These are phyloP conservation scores for Pocota personata DNA, from an alignment of 2,888 invertebrate genomes.

Conservation along the genomic window DNA sequence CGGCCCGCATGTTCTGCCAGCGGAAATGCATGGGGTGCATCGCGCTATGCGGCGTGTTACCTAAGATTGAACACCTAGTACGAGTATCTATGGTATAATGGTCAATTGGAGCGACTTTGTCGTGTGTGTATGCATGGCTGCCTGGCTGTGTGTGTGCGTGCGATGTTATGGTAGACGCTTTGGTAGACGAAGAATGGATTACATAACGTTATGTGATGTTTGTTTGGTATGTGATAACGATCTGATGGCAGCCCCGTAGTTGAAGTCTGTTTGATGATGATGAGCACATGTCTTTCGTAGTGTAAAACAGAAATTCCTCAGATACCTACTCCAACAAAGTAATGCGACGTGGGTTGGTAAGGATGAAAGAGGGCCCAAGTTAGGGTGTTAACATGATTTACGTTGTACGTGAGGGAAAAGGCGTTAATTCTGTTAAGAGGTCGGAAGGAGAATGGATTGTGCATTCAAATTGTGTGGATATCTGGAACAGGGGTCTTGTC, in stretches of 20 bases:
- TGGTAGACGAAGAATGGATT: constrained; percentile 71
- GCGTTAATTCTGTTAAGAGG: no score
- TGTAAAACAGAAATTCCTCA: constrained; percentile 50
- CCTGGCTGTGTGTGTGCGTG: constrained; percentile 4
- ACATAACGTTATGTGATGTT: constrained; percentile 69
- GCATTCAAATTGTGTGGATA: no score
- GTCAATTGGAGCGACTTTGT: constrained; percentile 62
- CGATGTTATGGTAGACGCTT: constrained; percentile 59
- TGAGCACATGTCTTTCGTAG: constrained; percentile 43
- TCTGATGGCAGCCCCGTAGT: constrained; percentile 33
- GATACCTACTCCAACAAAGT: neutral
- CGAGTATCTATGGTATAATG: constrained; percentile 53
- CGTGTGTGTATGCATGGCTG: neutral
- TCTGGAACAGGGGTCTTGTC: no score
- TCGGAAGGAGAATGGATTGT: no score
- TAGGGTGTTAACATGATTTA: neutral
- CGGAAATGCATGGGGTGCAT: constrained; percentile 65
- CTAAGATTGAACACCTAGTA: constrained; percentile 41
- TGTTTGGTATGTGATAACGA: constrained; percentile 69
- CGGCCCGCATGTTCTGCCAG: constrained; percentile 5
- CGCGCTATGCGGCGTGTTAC: constrained; percentile 30
- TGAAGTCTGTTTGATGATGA: constrained; percentile 31
- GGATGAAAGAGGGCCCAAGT: neutral
- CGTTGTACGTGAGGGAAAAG: no score
- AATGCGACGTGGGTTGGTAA: neutral